A percentile compares a stretch with the other conserved stretches of the same genome.
Conservation (phyloP, 2,888 invertebrate species). For the Cheilosia pagana region DNA sequence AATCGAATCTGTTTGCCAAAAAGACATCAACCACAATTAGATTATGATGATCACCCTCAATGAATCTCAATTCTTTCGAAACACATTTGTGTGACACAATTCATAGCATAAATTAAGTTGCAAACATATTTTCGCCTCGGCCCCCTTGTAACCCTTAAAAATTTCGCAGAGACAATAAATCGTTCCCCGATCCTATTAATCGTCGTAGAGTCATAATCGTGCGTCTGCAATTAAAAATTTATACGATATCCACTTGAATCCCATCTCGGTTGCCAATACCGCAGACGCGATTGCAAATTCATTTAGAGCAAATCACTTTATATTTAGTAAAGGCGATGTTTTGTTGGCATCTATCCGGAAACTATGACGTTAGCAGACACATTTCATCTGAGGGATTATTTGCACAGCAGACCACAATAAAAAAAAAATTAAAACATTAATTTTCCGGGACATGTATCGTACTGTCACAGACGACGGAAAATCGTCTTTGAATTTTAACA, state of each 20-base stretch:
- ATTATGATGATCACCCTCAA: conserved; percentile 14
- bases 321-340: conserved; percentile 31
- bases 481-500: conserved; percentile 36
- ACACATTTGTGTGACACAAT: conserved; percentile 20
- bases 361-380: conserved; percentile 53
- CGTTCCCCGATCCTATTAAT: background rate
- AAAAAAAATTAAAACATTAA: conserved; percentile 33
- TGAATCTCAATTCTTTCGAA: conserved; percentile 28
- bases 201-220: conserved; percentile 6
- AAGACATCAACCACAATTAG: conserved; percentile 3
- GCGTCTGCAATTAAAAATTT: conserved; percentile 9
- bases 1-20: background rate
- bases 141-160: background rate
- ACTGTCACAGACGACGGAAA: conserved; percentile 27
- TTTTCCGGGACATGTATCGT: conserved; percentile 39
- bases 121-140: background rate
- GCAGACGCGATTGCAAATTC: conserved; percentile 34
- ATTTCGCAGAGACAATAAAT: conserved; percentile 11
- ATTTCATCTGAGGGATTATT: conserved; percentile 12
- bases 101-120: conserved; percentile 6
- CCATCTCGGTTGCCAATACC: conserved; percentile 41
- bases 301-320: conserved; percentile 57
- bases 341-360: conserved; percentile 61
- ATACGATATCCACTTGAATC: conserved; percentile 22
- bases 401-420: conserved; percentile 12